Evolutionary conservation across 1,140 invertebrate genomes (phyloP).

Genomic region (Pararge aegeria): DNA sequence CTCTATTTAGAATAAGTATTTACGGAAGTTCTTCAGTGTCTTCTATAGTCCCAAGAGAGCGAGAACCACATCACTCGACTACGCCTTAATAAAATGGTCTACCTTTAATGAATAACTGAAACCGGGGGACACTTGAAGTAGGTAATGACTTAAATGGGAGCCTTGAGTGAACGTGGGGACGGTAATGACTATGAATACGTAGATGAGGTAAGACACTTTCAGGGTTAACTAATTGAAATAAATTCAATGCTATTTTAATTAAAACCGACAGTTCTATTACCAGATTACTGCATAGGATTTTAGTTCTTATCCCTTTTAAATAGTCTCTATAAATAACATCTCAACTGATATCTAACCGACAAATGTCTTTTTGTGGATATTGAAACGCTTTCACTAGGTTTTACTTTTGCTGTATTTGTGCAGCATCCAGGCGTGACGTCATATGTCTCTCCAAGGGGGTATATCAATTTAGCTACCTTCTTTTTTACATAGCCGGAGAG

Average conservation of each 20-base stretch:
- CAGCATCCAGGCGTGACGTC: too few species aligned
- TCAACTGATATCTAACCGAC: too few species aligned
- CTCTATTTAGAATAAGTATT: too few species aligned
- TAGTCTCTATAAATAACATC: too few species aligned
- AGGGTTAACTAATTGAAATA: neutral
- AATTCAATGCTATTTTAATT: neutral
- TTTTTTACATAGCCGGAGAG: too few species aligned
- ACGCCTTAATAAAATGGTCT: conserved; percentile 21
- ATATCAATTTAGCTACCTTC: too few species aligned
- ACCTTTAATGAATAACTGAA: conserved; percentile 35
- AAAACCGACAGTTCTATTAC: neutral
- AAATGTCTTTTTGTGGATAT: too few species aligned
- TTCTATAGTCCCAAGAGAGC: conserved; percentile 15
- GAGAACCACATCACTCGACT: conserved; percentile 15
- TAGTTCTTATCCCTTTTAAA: too few species aligned
- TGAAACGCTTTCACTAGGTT: too few species aligned
- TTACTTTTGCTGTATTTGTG: too few species aligned
- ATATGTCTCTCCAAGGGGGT: too few species aligned
- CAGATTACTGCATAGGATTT: neutral
- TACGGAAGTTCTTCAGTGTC: too few species aligned
- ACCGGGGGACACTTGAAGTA: conserved; percentile 23
- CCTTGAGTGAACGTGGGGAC: neutral
- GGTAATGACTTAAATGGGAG: conserved; percentile 19
- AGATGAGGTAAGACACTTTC: neutral
- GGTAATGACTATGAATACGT: neutral